phyloP scores from a whole-genome alignment of 1,140 invertebrate genomes.

The Leptinotarsa lineolata region DNA sequence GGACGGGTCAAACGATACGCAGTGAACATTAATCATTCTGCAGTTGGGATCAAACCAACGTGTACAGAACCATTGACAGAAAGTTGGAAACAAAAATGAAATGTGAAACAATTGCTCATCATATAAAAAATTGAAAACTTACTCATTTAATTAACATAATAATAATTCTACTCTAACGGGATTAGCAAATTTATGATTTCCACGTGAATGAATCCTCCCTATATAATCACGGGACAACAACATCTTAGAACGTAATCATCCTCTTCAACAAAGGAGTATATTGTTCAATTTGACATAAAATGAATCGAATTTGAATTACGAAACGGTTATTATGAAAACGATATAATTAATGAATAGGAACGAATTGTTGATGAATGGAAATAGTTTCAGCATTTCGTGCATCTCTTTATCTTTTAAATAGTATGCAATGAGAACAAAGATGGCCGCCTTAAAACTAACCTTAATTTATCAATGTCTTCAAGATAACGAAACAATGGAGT shows the following conservation, averaged over 20 bases:
- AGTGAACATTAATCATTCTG: no score
- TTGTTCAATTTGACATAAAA: conserved; percentile 7
- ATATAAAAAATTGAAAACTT: no score
- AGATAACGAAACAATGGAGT: conserved; percentile 57
- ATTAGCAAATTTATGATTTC: no score
- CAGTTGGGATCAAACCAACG: no score
- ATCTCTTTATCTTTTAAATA: conserved; percentile 39
- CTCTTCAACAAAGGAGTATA: not conserved
- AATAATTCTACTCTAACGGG: no score
- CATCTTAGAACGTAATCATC: not conserved
- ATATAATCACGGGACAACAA: not conserved
- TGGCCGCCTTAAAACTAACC: conserved; percentile 56
- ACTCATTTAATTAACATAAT: no score
- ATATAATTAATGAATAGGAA: conserved; percentile 30
- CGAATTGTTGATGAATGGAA: conserved; percentile 31
- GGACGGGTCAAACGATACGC: no score
- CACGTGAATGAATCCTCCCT: not conserved
- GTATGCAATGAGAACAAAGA: conserved; percentile 49
- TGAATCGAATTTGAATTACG: conserved; percentile 11
- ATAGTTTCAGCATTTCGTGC: conserved; percentile 25
- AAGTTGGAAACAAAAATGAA: no score
- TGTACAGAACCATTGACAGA: no score
- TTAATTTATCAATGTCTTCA: conserved; percentile 58
- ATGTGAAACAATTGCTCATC: no score
- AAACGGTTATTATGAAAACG: not conserved